These are phyloP conservation scores for Perca fluviatilis DNA, from an alignment of 2,113 vertebrate species.

Conservation along the genomic window DNA sequence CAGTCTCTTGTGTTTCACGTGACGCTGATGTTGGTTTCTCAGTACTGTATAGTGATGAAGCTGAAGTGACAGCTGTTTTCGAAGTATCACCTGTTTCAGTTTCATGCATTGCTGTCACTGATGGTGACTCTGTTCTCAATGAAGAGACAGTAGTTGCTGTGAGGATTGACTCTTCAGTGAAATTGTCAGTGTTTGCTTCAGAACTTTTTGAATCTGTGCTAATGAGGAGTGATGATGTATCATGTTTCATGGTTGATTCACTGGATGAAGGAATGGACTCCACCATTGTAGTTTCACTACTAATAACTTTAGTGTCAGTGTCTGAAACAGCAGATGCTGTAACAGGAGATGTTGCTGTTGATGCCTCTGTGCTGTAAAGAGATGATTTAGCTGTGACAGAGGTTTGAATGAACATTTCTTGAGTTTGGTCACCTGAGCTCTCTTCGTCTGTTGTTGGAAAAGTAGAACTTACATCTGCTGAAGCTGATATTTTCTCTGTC, in stretches of 20 bases:
- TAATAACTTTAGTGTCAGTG: background rate
- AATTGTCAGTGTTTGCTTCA: background rate
- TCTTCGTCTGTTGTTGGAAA: too few species aligned
- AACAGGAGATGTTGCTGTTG: background rate
- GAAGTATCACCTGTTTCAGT: background rate
- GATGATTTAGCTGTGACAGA: background rate
- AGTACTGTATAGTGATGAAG: slow-evolving; percentile 13
- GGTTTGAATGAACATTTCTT: background rate
- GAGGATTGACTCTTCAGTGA: background rate
- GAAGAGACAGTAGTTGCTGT: background rate
- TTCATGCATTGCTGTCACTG: background rate
- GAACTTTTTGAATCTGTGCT: background rate
- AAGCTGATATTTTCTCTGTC: too few species aligned
- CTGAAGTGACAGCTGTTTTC: background rate
- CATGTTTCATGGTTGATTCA: too few species aligned
- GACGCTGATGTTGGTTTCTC: slow-evolving; percentile 22
- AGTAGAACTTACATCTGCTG: too few species aligned
- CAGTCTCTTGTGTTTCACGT: slow-evolving; percentile 13
- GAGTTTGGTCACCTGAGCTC: too few species aligned
- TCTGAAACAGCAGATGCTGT: too few species aligned
- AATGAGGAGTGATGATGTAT: background rate
- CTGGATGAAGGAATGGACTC: too few species aligned
- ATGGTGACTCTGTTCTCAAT: background rate
- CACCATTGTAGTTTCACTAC: too few species aligned
- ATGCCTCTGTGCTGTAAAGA: background rate